Percentiles rank a stretch among this genome's conserved stretches.
Evolutionary conservation across 2,888 invertebrate genomes (phyloP).

Genomic region (Zygaena filipendulae): DNA sequence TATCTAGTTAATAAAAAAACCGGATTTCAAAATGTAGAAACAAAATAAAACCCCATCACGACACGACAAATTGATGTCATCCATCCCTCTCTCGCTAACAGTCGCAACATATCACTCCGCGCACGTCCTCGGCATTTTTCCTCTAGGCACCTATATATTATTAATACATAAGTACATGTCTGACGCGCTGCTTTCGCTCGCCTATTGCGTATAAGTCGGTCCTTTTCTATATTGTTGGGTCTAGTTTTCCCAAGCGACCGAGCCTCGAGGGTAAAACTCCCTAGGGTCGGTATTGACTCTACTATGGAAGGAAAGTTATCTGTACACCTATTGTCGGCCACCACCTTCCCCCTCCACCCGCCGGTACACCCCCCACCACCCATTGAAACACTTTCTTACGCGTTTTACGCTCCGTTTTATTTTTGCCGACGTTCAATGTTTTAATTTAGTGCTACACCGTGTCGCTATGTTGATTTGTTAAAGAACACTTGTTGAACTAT

Average conservation of each 20-base stretch:
- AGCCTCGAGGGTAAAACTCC: slow-evolving; percentile 66
- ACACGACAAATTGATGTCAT: slow-evolving; percentile 67
- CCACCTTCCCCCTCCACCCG: slow-evolving; percentile 31
- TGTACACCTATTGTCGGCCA: slow-evolving; percentile 65
- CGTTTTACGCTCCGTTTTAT: slow-evolving; percentile 63
- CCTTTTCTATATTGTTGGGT: slow-evolving; percentile 68
- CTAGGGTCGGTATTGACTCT: slow-evolving; percentile 68
- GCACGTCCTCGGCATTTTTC: slow-evolving; percentile 67
- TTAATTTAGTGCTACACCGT: slow-evolving; percentile 11
- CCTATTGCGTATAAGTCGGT: slow-evolving; percentile 34
- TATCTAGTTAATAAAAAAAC: no score
- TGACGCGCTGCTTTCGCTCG: slow-evolving; percentile 42
- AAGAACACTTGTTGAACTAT: slow-evolving; percentile 19
- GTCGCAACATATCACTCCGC: slow-evolving; percentile 65
- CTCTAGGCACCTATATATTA: slow-evolving; percentile 54
- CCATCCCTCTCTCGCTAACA: slow-evolving; percentile 65
- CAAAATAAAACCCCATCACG: slow-evolving; percentile 69
- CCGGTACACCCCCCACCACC: slow-evolving; percentile 28
- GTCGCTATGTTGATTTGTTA: slow-evolving; percentile 13
- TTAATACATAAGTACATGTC: slow-evolving; percentile 64
- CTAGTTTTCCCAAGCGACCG: slow-evolving; percentile 69
- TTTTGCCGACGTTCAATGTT: slow-evolving; percentile 19
- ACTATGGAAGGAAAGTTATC: slow-evolving; percentile 67
- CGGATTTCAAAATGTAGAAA: slow-evolving; percentile 53
- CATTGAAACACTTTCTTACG: slow-evolving; percentile 57